These are phyloP conservation scores for Caenorhabditis sp. DNA, from an alignment of 2,888 invertebrate species.

Conservation along the genomic window DNA sequence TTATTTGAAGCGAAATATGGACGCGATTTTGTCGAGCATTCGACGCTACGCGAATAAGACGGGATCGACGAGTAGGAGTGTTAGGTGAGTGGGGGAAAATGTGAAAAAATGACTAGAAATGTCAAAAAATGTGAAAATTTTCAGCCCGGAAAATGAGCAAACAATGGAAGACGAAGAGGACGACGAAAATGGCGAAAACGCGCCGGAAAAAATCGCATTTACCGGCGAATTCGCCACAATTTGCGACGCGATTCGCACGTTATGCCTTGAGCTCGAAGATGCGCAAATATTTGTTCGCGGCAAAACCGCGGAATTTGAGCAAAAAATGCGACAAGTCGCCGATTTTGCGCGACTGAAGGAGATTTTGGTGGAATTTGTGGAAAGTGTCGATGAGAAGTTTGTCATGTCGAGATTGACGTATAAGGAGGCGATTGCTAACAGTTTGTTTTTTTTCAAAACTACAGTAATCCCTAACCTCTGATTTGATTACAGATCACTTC, in stretches of 20 bases:
- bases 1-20: neutral
- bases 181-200: constrained; percentile 11
- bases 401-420: neutral
- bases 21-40: neutral
- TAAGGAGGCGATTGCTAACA: neutral
- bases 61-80: no score
- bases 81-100: no score
- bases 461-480: no score
- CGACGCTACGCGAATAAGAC: no score
- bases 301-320: neutral
- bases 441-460: no score
- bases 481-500: constrained; percentile 24
- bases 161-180: constrained; percentile 17
- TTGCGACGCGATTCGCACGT: no score
- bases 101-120: no score
- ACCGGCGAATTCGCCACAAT: neutral
- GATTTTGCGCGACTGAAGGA: no score
- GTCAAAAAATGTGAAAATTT: neutral
- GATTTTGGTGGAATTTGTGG: neutral
- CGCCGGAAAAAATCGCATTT: constrained; percentile 3
- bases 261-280: no score
- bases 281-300: neutral
- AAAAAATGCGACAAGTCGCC: no score
- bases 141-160: constrained; percentile 11
- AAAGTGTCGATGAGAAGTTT: neutral